Evolutionary conservation across 2,888 invertebrate species (phyloP), one percentile per base, ranked within the genome.

Genomic region (Ophioninae sp.): DNA sequence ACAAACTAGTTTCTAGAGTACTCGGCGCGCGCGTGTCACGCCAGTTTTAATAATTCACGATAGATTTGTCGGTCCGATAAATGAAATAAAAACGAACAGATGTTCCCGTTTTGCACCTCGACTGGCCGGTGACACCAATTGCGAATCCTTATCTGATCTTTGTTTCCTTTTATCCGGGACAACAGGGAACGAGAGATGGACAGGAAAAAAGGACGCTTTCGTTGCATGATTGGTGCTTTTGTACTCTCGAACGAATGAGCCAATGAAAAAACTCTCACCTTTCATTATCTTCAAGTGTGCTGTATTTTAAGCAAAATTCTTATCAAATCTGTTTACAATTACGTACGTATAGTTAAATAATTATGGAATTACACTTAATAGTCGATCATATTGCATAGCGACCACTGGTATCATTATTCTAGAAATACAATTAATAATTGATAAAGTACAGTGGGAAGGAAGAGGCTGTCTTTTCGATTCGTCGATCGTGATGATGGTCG

Each of bases 1-100:
- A 30, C 64, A 9, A 58, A 56, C 20, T 58, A 30, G 10, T 39
- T 39, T 71, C 56, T 22, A 73, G 41, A 63, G 72, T 39, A n/a
- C 39, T 13, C 13, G 44, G 30, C 59, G 37, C 59, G 37, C 44
- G 63, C 67, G 30, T 58, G 77, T 68, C 81, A 77, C 78, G 85
- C 80, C n/a, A 72, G 44, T 59, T 72, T 85, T 56, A 81, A 85
- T 83, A 75, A 82, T 86, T 84, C 65, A 86, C 23, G 77, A 69
- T 69, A 83, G 84, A 86, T 86, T 39, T 58, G 37, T 78, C 72
- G 64, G 59, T 17, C 61, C 22, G 81, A 84, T 82, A 85, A 76
- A 79, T 44, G 41, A 61, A 74, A 67, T 10, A 59, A 9, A 67
- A 13, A 59, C 22, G 22, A 20, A 39, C 67, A 5, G 10, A 6